Percentiles rank a stretch among this genome's conserved stretches.
phyloP scores from a whole-genome alignment of 2,888 invertebrate genomes.

The Aquatica leii region DNA sequence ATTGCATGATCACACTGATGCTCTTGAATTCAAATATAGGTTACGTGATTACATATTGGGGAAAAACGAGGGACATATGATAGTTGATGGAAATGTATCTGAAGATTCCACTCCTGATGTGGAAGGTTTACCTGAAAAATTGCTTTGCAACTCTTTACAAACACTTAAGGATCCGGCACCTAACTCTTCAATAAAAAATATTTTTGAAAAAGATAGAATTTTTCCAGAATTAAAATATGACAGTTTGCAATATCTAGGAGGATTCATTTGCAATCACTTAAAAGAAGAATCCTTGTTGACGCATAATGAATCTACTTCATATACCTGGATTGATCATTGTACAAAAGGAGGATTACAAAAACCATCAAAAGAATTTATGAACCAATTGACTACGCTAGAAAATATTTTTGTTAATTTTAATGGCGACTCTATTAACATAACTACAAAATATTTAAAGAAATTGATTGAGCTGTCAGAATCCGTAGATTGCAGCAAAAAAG shows the following conservation, averaged over 20 bases:
- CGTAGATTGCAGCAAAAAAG: constrained; percentile 4
- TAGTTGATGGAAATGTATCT: constrained; percentile 23
- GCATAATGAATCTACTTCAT: neutral
- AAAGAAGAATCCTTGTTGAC: neutral
- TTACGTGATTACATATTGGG: constrained; percentile 42
- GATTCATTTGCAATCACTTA: constrained; percentile 35
- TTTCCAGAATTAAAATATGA: constrained; percentile 31
- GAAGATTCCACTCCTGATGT: constrained; percentile 33
- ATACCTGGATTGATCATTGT: constrained; percentile 24
- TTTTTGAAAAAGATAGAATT: neutral
- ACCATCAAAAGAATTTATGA: constrained; percentile 15
- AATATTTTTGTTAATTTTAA: constrained; percentile 16
- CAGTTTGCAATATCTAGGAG: constrained; percentile 42
- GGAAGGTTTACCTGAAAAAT: constrained; percentile 9
- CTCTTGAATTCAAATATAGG: constrained; percentile 43
- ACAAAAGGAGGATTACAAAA: constrained; percentile 15
- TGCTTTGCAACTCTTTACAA: neutral
- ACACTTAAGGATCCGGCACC: constrained; percentile 4
- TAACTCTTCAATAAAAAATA: neutral
- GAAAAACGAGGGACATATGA: constrained; percentile 27
- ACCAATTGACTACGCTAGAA: constrained; percentile 13
- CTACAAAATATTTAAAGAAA: constrained; percentile 9
- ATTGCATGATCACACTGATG: constrained; percentile 40
- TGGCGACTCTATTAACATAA: neutral
- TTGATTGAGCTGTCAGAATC: neutral